phyloP scores from a whole-genome alignment of 1,140 invertebrate genomes.

The Eumaeus atala region DNA sequence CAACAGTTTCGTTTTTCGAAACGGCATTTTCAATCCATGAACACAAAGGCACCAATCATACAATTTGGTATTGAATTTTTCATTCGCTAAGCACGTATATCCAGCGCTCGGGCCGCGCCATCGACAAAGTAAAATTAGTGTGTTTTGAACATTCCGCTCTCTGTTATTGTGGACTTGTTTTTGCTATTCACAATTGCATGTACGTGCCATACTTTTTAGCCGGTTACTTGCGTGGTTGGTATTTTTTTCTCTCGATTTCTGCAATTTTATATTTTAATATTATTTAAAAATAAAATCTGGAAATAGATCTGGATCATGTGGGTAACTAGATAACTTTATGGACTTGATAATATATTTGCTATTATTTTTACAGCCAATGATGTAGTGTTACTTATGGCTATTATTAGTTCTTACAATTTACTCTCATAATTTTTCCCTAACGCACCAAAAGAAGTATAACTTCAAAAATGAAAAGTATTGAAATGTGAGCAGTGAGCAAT shows the following conservation, averaged over 20 bases:
- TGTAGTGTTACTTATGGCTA: no score
- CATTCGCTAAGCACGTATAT: constrained; percentile 32
- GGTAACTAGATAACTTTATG: no score
- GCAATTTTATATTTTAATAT: not conserved
- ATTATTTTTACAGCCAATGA: no score
- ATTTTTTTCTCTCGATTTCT: not conserved
- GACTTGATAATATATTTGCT: no score
- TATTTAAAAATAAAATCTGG: no score
- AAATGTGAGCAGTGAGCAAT: no score
- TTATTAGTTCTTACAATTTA: no score
- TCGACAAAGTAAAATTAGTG: constrained; percentile 32
- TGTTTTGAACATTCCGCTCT: constrained; percentile 29
- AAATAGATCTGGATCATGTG: no score
- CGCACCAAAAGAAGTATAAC: no score
- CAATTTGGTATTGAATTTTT: constrained; percentile 34
- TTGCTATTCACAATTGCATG: constrained; percentile 9
- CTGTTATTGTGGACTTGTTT: constrained; percentile 33
- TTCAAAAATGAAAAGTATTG: no score
- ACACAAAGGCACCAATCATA: constrained; percentile 38
- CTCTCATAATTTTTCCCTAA: no score
- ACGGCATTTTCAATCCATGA: constrained; percentile 25
- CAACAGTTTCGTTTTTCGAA: constrained; percentile 1
- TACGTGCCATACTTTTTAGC: constrained; percentile 3
- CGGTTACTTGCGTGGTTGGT: not conserved
- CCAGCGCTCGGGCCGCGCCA: constrained; percentile 12